Evolutionary conservation across 2,113 vertebrate genomes (phyloP).

Genomic region (Scytalopus superciliaris): DNA sequence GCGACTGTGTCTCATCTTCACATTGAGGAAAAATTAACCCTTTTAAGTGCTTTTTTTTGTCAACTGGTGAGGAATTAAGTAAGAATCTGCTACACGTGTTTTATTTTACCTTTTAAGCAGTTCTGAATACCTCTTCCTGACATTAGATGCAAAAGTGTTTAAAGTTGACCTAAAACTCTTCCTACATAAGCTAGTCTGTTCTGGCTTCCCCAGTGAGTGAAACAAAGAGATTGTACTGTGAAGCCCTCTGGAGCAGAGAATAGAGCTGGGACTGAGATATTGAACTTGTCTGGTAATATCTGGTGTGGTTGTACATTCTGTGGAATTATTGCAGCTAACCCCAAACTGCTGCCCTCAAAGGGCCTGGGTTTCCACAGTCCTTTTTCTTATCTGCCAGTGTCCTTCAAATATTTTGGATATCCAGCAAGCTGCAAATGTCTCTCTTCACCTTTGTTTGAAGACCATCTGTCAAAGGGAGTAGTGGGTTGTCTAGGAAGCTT

Average conservation of each 20-base stretch:
- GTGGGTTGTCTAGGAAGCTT: neutral
- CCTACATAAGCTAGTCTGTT: neutral
- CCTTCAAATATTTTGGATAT: neutral
- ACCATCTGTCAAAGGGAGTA: neutral
- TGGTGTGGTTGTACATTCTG: neutral
- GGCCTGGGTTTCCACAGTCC: neutral
- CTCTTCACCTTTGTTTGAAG: neutral
- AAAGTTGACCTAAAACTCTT: neutral
- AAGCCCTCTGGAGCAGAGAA: neutral
- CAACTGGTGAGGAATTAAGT: neutral
- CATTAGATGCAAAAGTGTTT: neutral
- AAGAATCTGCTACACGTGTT: neutral
- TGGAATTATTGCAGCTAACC: neutral
- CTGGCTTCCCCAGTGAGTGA: neutral
- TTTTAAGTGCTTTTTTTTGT: neutral
- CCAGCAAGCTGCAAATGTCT: neutral
- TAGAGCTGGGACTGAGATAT: neutral
- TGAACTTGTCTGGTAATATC: neutral
- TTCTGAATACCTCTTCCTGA: neutral
- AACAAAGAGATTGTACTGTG: neutral
- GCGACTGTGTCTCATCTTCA: neutral
- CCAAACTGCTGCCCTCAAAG: neutral
- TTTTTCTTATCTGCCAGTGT: neutral
- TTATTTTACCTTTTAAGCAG: neutral
- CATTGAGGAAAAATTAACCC: neutral